Conservation (phyloP, 2,888 invertebrate species). For the Acleris holmiana region DNA sequence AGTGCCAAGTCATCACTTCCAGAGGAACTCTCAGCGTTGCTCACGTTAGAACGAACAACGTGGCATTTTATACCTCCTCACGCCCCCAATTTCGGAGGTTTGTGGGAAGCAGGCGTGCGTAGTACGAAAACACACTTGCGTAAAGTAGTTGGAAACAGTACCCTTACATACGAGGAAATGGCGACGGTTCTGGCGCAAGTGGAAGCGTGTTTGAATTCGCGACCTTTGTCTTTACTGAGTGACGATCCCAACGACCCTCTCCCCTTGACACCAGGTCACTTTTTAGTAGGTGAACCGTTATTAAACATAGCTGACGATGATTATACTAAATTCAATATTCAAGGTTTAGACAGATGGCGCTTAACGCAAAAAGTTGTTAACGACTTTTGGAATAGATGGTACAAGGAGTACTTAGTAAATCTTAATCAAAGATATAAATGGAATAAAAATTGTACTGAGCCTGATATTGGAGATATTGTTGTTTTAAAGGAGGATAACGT, state of each 20-base stretch:
- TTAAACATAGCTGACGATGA: slow-evolving; percentile 6
- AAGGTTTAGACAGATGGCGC: slow-evolving; percentile 18
- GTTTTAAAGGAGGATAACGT: slow-evolving; percentile 37
- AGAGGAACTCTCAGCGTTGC: slow-evolving; percentile 6
- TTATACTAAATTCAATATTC: background rate
- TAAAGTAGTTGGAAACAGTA: slow-evolving; percentile 5
- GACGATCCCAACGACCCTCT: slow-evolving; percentile 7
- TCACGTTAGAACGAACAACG: slow-evolving; percentile 4
- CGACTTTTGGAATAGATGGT: slow-evolving; percentile 23
- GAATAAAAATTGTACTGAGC: slow-evolving; percentile 17
- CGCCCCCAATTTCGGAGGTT: slow-evolving; percentile 22
- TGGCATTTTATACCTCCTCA: slow-evolving; percentile 19
- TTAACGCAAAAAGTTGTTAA: slow-evolving; percentile 20
- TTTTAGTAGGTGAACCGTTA: slow-evolving; percentile 15
- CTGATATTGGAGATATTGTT: slow-evolving; percentile 25
- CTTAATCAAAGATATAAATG: slow-evolving; percentile 11
- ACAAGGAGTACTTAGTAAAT: slow-evolving; percentile 12
- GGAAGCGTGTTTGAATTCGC: slow-evolving; percentile 21
- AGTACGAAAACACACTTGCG: slow-evolving; percentile 4
- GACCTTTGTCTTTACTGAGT: slow-evolving; percentile 9
- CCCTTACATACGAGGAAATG: slow-evolving; percentile 16
- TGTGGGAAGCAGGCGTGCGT: slow-evolving; percentile 18
- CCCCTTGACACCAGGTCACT: slow-evolving; percentile 22
- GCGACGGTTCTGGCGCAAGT: slow-evolving; percentile 13
- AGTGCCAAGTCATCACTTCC: slow-evolving; percentile 16